Percentiles rank a stretch among this genome's conserved stretches.
phyloP scores from a whole-genome alignment of 2,888 invertebrate genomes.

The Melinaea marsaeus region DNA sequence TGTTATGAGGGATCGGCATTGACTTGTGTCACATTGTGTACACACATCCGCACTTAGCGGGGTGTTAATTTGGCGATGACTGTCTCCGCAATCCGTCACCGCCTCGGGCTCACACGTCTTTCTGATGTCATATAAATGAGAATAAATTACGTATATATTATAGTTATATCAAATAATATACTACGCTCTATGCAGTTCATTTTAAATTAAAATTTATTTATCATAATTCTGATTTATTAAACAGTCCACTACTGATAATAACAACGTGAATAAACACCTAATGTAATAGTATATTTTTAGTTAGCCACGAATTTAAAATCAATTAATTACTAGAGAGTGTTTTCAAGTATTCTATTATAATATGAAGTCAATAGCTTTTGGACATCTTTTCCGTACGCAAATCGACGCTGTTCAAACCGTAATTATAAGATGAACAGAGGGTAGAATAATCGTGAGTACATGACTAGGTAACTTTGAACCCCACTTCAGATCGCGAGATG shows the following conservation, averaged over 20 bases:
- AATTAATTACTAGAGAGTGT: neutral
- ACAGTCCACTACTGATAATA: too few relatives aligned
- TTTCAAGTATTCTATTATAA: neutral
- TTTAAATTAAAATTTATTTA: neutral
- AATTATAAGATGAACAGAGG: conserved; percentile 70
- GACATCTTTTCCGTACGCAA: conserved; percentile 1
- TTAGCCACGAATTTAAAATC: neutral
- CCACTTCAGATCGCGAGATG: conserved; percentile 38
- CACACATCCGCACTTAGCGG: conserved; percentile 73
- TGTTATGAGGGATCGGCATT: conserved; percentile 11
- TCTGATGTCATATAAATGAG: conserved; percentile 46
- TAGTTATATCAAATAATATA: neutral
- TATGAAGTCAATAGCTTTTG: neutral
- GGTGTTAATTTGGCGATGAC: conserved; percentile 73
- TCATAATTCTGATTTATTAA: too few relatives aligned
- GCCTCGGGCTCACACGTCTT: conserved; percentile 58
- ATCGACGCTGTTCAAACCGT: conserved; percentile 34
- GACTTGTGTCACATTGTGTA: conserved; percentile 41
- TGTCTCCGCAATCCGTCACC: conserved; percentile 68
- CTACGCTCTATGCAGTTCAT: neutral
- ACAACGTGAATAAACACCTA: too few relatives aligned
- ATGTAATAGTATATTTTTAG: too few relatives aligned
- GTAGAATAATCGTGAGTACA: conserved; percentile 63
- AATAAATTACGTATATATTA: conserved; percentile 12
- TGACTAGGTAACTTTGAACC: conserved; percentile 58